Evolutionary conservation across 30 jellyfish, hydroid and myxozoan genomes (phyloP), one percentile per base, ranked within the genome.

Genomic region (Hydractinia echinata): DNA sequence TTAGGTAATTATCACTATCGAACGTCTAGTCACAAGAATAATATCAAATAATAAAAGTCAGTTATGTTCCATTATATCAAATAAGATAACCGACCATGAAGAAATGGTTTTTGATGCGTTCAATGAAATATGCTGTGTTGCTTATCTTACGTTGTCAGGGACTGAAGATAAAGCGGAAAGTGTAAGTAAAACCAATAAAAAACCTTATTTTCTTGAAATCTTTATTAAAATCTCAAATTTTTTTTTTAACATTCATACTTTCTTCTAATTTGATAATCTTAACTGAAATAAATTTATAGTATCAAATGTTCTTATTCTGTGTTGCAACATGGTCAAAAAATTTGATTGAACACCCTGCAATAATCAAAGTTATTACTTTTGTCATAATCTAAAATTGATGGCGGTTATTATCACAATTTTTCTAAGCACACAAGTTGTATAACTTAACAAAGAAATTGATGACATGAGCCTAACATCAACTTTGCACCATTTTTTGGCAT

Each of bases 1-100:
- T 19, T 76, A 89, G 96, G 91, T 82, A 30, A 86, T 83, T n/a
- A 58, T 89, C 64, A 89, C 96, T 5, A 89, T 89, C 4, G 96
- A 89, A 73, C 83, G 86, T 53, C 82, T 76, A 15, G 87, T 80
- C 55, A 76, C 74, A 44, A 76, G 74, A 6, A 73, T 84, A 8
- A 77, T 67, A 80, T 86, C 89, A 6, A 77, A 84, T 51, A 73
- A 78, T 15, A 71, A 79, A 84, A 89, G 95, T 85, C 81, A 73
- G 61, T 51, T 89, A 15, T 71, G 81, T 71, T 71, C 81, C 68
- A 66, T 89, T 72, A 95, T 82, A 55, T 50, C 86, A 54, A 77
- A 82, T 70, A 83, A 90, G 5, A 88, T 88, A 68, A 51, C 82
- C 20, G 84, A 73, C 18, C 91, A 79, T 16, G 87, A 89, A 51